Evolutionary conservation across 2,888 invertebrate species (phyloP).

Genomic region (Yponomeuta cagnagella): DNA sequence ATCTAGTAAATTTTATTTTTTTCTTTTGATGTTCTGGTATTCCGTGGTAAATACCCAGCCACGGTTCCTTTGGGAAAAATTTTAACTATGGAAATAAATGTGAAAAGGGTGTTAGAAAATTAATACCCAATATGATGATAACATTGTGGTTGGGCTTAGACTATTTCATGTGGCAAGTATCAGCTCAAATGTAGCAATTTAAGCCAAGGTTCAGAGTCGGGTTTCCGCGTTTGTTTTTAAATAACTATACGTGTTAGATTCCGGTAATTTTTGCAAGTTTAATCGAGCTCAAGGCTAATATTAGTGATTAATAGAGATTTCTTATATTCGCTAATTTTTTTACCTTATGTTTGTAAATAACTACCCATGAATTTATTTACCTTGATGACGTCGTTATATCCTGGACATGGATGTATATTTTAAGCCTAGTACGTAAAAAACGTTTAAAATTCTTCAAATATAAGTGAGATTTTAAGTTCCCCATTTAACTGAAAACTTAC

Average conservation of each 20-base stretch:
- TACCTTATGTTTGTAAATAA: background rate
- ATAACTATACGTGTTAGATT: conserved; percentile 33
- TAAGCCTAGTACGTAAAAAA: too few relatives aligned
- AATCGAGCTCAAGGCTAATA: conserved; percentile 36
- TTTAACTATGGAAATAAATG: too few relatives aligned
- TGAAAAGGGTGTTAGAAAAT: too few relatives aligned
- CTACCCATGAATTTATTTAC: background rate
- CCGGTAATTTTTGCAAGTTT: conserved; percentile 55
- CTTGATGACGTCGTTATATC: background rate
- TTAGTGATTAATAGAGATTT: conserved; percentile 10
- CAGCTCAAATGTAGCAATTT: conserved; percentile 27
- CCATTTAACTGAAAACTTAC: too few relatives aligned
- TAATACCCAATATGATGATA: too few relatives aligned
- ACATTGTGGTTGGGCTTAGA: too few relatives aligned
- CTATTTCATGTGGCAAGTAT: conserved; percentile 5
- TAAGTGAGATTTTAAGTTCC: too few relatives aligned
- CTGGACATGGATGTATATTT: background rate
- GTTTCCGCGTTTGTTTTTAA: conserved; percentile 37
- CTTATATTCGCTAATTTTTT: background rate
- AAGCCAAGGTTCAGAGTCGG: conserved; percentile 31
- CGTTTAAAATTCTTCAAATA: too few relatives aligned
- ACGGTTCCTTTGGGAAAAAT: too few relatives aligned
- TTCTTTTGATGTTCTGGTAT: too few relatives aligned
- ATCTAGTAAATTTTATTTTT: too few relatives aligned
- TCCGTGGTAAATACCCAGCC: too few relatives aligned